A percentile compares a stretch with the other conserved stretches of the same genome.
phyloP scores from a whole-genome alignment of 1,140 invertebrate species.

The Ips nitidus region DNA sequence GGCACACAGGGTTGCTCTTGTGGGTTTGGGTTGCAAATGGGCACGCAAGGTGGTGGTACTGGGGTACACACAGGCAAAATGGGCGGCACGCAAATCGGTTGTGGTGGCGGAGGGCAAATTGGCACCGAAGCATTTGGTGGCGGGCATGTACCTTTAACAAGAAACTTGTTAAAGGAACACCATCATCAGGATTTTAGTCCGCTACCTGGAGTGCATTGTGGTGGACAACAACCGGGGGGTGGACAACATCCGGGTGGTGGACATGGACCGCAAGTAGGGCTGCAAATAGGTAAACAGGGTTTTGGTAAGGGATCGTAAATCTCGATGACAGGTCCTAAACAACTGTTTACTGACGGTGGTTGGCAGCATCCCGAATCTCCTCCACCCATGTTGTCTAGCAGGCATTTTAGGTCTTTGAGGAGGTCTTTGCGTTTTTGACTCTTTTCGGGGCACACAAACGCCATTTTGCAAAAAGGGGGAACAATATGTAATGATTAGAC shows the following conservation, averaged over 20 bases:
- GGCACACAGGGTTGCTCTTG: constrained; percentile 48
- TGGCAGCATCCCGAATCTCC: constrained; percentile 38
- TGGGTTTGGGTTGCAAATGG: constrained; percentile 42
- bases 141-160: constrained; percentile 37
- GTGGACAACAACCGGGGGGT: constrained; percentile 42
- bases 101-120: constrained; percentile 28
- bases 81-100: constrained; percentile 40
- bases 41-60: constrained; percentile 45
- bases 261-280: constrained; percentile 37
- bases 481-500: background rate
- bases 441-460: constrained; percentile 43
- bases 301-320: constrained; percentile 50
- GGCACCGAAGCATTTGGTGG: constrained; percentile 39
- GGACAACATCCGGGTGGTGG: constrained; percentile 44
- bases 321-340: constrained; percentile 47
- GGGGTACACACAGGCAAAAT: constrained; percentile 47
- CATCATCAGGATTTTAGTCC: background rate
- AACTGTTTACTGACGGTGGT: constrained; percentile 39
- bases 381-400: constrained; percentile 46
- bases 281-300: constrained; percentile 48
- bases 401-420: constrained; percentile 43
- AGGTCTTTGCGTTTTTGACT: constrained; percentile 43
- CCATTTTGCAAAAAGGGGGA: constrained; percentile 25
- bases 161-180: constrained; percentile 1
- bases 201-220: constrained; percentile 35